These are phyloP conservation scores for Pelecanus crispus DNA, from an alignment of 2,113 vertebrate species.

Conservation along the genomic window DNA sequence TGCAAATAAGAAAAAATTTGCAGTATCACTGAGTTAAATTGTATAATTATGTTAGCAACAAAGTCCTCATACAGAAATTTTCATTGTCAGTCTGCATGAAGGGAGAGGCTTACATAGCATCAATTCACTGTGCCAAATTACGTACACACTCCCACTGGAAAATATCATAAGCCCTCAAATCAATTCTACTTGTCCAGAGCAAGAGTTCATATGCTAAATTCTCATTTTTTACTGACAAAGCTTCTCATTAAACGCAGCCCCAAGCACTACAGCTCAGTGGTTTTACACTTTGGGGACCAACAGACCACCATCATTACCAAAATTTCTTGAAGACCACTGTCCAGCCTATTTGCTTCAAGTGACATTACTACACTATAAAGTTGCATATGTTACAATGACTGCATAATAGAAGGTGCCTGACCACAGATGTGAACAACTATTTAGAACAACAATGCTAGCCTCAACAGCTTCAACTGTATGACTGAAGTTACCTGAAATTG, in stretches of 20 bases:
- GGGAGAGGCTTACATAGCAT: background rate
- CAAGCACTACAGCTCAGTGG: background rate
- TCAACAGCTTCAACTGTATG: background rate
- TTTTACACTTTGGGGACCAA: background rate
- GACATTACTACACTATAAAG: background rate
- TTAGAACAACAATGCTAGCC: background rate
- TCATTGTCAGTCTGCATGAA: background rate
- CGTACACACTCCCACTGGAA: background rate
- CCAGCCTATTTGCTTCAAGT: background rate
- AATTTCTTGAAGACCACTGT: background rate
- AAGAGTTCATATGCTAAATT: background rate
- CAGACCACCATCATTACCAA: background rate
- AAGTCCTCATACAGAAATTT: background rate
- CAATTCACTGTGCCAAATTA: background rate
- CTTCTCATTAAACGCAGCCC: background rate
- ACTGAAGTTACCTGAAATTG: background rate
- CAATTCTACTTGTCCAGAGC: background rate
- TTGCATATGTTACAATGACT: background rate
- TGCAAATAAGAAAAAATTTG: background rate
- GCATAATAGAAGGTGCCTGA: background rate
- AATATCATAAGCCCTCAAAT: accelerated
- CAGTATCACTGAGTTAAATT: background rate
- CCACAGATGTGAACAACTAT: background rate
- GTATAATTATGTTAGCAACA: background rate
- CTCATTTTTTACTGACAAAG: background rate